phyloP scores from a whole-genome alignment of 2,888 invertebrate genomes.

The Archips crataeganus region DNA sequence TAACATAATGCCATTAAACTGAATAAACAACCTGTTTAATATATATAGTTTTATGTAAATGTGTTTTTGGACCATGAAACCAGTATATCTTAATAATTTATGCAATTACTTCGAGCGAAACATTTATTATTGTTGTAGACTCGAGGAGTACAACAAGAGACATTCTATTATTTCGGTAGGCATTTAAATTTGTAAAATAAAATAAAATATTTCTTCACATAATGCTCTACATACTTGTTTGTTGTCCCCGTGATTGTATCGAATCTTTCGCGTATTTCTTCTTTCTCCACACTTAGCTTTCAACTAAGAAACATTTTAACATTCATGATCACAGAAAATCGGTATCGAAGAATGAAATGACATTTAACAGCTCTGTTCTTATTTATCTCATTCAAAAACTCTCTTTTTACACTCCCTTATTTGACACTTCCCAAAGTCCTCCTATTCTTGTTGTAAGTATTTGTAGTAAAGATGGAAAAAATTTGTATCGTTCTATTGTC shows the following conservation, averaged over 20 bases:
- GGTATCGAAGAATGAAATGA: too few species aligned
- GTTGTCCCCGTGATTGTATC: neutral
- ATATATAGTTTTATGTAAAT: conserved; percentile 21
- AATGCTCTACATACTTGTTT: neutral
- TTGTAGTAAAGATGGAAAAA: neutral
- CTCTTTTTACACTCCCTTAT: neutral
- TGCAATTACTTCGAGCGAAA: conserved; percentile 23
- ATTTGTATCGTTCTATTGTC: conserved; percentile 24
- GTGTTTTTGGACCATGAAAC: conserved; percentile 32
- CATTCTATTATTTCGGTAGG: neutral
- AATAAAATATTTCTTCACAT: too few species aligned
- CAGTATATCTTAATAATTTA: conserved; percentile 23
- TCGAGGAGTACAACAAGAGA: neutral
- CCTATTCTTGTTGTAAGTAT: neutral
- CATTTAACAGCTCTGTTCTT: too few species aligned
- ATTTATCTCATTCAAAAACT: too few species aligned
- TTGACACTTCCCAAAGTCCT: neutral
- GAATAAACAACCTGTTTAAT: conserved; percentile 34
- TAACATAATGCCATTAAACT: conserved; percentile 35
- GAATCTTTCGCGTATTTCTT: too few species aligned
- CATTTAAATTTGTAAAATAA: too few species aligned
- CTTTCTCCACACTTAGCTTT: too few species aligned
- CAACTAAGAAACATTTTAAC: too few species aligned
- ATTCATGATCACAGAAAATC: too few species aligned
- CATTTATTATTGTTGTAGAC: conserved; percentile 17